Conservation (phyloP, 2,888 invertebrate species). For the Arctia plantaginis region DNA sequence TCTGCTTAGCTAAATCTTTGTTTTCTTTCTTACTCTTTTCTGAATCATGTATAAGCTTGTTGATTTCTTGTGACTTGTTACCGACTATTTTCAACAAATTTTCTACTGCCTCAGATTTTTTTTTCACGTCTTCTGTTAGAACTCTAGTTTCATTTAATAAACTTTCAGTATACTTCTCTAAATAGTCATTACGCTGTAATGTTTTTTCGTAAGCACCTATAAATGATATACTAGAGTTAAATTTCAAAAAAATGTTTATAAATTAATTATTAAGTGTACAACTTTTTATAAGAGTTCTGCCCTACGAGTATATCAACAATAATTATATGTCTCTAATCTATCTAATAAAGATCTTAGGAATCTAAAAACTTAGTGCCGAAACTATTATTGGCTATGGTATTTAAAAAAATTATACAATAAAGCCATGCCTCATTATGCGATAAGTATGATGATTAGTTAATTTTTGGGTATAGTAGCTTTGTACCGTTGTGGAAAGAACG, state of each 20-base stretch:
- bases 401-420: no score
- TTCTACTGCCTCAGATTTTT: slow-evolving; percentile 65
- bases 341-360: no score
- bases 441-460: no score
- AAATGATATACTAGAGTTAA: slow-evolving; percentile 25
- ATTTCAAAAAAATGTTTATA: neutral
- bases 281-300: no score
- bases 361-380: no score
- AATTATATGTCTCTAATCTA: no score
- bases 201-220: slow-evolving; percentile 70
- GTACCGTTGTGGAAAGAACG: no score
- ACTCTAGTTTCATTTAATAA: slow-evolving; percentile 62
- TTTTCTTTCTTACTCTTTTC: slow-evolving; percentile 65
- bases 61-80: slow-evolving; percentile 69
- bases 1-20: slow-evolving; percentile 54
- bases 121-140: slow-evolving; percentile 59
- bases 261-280: no score
- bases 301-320: no score
- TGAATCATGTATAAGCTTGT: slow-evolving; percentile 61
- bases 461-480: no score
- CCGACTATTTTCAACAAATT: slow-evolving; percentile 65
- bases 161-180: slow-evolving; percentile 67
- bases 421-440: no score
- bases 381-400: no score
- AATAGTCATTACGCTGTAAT: slow-evolving; percentile 64